These are phyloP conservation scores for Tragelaphus buxtoni DNA, from an alignment of 2,113 vertebrate species.

Conservation along the genomic window DNA sequence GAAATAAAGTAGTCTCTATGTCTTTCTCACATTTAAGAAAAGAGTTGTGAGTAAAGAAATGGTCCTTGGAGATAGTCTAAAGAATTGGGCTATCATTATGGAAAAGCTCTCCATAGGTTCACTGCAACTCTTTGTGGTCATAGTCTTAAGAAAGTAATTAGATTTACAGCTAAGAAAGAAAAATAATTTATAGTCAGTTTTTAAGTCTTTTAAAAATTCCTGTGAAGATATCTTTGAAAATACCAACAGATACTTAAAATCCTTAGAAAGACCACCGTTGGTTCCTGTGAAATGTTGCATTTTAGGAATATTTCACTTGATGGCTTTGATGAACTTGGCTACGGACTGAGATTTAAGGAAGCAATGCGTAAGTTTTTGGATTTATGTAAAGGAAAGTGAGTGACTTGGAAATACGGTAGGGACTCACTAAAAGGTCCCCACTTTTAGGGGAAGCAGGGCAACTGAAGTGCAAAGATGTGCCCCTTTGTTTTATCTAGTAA, in stretches of 20 bases:
- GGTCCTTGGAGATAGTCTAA: neutral
- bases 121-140: neutral
- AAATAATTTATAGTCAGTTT: conserved; percentile 8
- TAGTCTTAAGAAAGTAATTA: neutral
- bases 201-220: neutral
- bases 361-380: neutral
- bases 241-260: neutral
- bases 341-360: neutral
- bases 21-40: conserved; percentile 15
- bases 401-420: neutral
- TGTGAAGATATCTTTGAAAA: neutral
- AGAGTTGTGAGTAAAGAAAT: conserved; percentile 17
- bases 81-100: neutral
- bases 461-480: neutral
- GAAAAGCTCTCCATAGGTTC: neutral
- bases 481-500: neutral
- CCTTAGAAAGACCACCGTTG: neutral
- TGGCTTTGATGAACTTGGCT: neutral
- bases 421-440: neutral
- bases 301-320: neutral
- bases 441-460: neutral
- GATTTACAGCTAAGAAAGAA: neutral
- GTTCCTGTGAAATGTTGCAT: neutral
- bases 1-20: neutral
- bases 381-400: neutral